phyloP scores from a whole-genome alignment of 2,113 vertebrate genomes.

The Eonycteris spelaea region DNA sequence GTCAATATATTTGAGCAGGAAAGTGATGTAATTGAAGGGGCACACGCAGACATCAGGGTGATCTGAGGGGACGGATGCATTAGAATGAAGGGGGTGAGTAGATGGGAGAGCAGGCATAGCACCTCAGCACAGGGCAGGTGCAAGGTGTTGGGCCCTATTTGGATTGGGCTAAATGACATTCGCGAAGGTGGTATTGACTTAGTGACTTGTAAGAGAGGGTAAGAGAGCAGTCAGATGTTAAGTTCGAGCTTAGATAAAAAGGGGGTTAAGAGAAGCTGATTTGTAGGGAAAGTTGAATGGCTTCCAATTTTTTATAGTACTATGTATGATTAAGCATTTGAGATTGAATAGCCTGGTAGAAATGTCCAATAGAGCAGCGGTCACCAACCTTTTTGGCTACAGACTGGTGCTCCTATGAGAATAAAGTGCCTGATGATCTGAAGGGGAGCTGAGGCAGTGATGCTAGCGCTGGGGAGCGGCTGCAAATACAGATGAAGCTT shows the following conservation, averaged over 20 bases:
- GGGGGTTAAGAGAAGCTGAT: background rate
- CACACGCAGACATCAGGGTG: background rate
- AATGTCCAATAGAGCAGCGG: background rate
- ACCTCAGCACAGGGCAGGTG: background rate
- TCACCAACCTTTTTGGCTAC: no score
- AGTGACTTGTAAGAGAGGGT: background rate
- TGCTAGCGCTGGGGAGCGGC: no score
- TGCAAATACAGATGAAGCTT: no score
- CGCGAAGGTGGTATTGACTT: background rate
- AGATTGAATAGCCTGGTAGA: background rate
- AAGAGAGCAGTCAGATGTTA: background rate
- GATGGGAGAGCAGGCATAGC: background rate
- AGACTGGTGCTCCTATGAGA: no score
- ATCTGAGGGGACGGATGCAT: background rate
- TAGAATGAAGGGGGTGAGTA: no score
- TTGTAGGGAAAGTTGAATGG: background rate
- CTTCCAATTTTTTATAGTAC: background rate
- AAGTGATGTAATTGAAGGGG: background rate
- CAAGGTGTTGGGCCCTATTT: background rate
- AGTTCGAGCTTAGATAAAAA: background rate
- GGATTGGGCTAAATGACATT: background rate
- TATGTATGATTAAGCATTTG: background rate
- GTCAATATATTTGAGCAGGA: background rate
- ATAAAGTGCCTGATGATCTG: no score
- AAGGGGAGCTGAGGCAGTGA: no score